Evolutionary conservation across 2,888 invertebrate genomes (phyloP), one percentile per base, ranked within the genome.

Genomic region (Megaustenia siamemsis): DNA sequence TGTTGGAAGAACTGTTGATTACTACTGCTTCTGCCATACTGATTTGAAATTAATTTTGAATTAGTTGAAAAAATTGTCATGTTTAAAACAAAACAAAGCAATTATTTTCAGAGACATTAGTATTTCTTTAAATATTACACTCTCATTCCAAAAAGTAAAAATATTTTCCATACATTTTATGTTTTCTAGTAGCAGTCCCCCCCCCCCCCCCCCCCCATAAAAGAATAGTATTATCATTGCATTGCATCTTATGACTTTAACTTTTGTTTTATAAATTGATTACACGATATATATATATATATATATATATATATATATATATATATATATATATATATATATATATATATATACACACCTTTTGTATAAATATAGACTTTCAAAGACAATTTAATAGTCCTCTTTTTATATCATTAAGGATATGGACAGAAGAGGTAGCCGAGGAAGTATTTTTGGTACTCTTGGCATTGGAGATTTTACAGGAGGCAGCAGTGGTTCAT

Each of bases 371-470:
- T 1, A 10, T 15, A 15, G 12, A 15, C 10, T 53, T 10, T 53
- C 10, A 15, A 53, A 53, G 21, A 53, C 21, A 53, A 53, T 53
- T 10, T 15, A 21, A 53, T 21, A 53, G 15, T 66, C 21, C 38
- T 69, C 24, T 40, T 4, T 12, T 68, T 35, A 1, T 82, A 35
- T 28, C 28, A 12, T 60, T 24, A 84, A 91, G 92, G 91, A 91
- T 76, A 87, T 89, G n/a, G 91, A 91, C 40, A 80, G 92, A 76
- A 84, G 92, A 43, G 91, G 91, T 63, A 92, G 93, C 86, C 86
- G 92, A 78, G 91, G 92, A 24, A 92, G 92, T 83, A 89, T 90
- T 77, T 90, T 91, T 79, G 90, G 91, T n/a, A 87, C 90, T 38
- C 88, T 92, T 49, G 91, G 91, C 8, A 86, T 92, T 38, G 88